Evolutionary conservation across 2,113 vertebrate species (phyloP).

Genomic region (Erpornis zantholeuca): DNA sequence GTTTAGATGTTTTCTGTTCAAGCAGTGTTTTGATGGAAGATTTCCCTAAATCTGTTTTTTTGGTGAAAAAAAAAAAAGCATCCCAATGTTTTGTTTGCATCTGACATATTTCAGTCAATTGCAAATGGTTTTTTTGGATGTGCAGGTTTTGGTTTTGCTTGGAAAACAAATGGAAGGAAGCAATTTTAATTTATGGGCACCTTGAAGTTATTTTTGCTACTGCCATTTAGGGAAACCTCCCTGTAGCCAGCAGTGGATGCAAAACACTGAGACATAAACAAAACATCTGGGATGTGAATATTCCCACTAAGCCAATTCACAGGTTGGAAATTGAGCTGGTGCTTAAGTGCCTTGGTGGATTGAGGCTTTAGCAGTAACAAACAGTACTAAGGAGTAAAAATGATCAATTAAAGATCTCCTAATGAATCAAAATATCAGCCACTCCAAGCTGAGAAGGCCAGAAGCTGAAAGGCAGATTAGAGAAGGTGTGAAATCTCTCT

Average conservation of each 20-base stretch:
- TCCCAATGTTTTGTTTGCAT: background rate
- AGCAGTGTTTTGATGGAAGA: background rate
- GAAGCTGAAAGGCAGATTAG: background rate
- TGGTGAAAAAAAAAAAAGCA: background rate
- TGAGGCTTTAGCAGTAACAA: slow-evolving; percentile 7
- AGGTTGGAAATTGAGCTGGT: background rate
- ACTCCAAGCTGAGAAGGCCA: background rate
- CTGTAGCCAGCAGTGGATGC: background rate
- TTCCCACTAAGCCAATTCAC: background rate
- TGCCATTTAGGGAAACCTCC: background rate
- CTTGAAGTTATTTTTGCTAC: background rate
- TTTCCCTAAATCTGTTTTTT: slow-evolving; percentile 5
- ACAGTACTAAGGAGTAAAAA: background rate
- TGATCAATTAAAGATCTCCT: background rate
- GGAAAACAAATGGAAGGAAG: background rate
- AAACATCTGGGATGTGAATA: background rate
- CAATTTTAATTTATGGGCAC: background rate
- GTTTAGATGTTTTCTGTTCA: background rate
- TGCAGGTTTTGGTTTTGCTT: background rate
- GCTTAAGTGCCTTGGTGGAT: background rate
- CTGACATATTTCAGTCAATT: slow-evolving; percentile 6
- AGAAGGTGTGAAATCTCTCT: background rate
- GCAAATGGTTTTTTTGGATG: background rate
- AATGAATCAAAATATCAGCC: background rate
- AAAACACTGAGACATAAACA: background rate